Base-by-base conservation (phyloP, 2,113 vertebrate species). In the Natator depressus region DNA sequence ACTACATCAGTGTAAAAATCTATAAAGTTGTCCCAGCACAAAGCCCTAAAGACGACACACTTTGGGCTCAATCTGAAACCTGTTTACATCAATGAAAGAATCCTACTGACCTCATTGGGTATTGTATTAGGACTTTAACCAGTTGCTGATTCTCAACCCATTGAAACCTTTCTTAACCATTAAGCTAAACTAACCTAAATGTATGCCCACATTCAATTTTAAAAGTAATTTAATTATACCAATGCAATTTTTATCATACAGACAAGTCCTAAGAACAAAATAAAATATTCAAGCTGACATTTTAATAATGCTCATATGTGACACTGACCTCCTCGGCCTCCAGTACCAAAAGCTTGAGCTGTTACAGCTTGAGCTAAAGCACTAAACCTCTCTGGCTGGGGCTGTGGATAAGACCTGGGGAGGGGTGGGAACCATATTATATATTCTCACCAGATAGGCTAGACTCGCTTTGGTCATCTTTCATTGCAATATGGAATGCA, bases 11-110 rank as follows among this genome's bases (percentile, higher is more conserved):
- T 84, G 87, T 95, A 86, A 85, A 42, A 53, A 25, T 80, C 96
- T 92, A 88, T 89, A 93, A 22, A 55, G 55, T 49, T 96, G 93
- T 83, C 62, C 57, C 86, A 75, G 72, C 90, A 85, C 46, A 95
- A 95, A 83, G 65, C 65, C 76, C 50, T 54, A 79, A 88, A 59
- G 31, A 92, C 72, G 14, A 46, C 49, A 57, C 1, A 6, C 11
- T 89, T 72, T 0, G 0, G 49, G 88, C 57, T 16, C 78, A n/a
- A 88, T 80, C 57, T 89, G 92, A 87, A 93, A 27, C 75, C 88
- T 47, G 42, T 78, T 78, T 47, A 82, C n/a, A 90, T 54, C 89
- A 85, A 95, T 91, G 93, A 75, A 93, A 72, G 5, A 86, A 84
- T 27, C 24, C 75, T 47, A 78, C 95, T 38, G 65, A 72, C 16